A percentile compares a stretch with the other conserved stretches of the same genome.
These are phyloP conservation scores for Pyrrhosoma nymphula DNA, from an alignment of 2,888 invertebrate genomes.

Conservation along the genomic window DNA sequence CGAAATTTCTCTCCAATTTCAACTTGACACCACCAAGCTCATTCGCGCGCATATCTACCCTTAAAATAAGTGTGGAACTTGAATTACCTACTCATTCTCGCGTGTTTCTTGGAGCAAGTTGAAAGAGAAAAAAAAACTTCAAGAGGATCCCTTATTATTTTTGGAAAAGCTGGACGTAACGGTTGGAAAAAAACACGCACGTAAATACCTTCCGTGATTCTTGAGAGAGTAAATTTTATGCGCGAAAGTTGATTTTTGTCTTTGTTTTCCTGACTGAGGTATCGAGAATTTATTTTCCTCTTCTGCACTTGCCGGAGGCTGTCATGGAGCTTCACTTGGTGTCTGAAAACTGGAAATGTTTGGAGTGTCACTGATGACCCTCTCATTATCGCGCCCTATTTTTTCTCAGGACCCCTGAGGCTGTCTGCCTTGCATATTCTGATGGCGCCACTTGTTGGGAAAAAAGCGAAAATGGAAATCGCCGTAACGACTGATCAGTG, in stretches of 20 bases:
- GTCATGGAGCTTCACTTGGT: neutral
- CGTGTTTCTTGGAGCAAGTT: no score
- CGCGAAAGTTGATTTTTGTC: conserved; percentile 6
- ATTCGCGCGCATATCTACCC: no score
- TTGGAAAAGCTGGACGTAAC: neutral
- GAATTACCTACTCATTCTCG: no score
- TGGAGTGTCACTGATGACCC: neutral
- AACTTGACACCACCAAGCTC: no score
- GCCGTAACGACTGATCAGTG: neutral
- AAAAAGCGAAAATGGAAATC: neutral
- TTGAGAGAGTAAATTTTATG: neutral
- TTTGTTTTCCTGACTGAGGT: neutral
- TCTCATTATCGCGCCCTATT: conserved; percentile 6
- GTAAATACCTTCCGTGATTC: neutral
- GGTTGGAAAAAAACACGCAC: neutral
- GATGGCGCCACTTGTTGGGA: neutral
- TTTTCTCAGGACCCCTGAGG: neutral
- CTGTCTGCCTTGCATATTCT: neutral
- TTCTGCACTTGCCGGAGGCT: neutral
- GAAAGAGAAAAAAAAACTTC: neutral
- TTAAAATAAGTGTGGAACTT: no score
- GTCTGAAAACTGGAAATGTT: neutral
- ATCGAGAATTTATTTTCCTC: neutral
- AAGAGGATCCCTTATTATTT: neutral
- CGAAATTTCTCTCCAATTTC: no score